Base-by-base conservation (phyloP, 1,140 invertebrate genomes). In the Neuroterus valhalla region DNA sequence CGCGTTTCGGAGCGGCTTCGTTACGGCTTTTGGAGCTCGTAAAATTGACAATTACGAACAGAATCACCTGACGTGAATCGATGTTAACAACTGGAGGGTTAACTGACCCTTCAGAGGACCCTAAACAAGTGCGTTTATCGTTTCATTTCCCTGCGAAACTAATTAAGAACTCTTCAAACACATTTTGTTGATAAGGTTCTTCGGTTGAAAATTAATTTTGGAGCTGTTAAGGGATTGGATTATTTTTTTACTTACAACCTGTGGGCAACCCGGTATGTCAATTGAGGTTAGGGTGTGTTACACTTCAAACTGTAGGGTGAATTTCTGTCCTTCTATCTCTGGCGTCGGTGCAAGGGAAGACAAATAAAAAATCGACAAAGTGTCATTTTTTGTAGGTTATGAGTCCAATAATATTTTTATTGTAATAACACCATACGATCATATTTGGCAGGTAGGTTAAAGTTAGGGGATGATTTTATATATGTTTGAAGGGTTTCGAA, bases 351-450 rank as follows among this genome's bases (percentile, higher is more conserved):
- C 55, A 62, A 62, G 23, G 31, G 55, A 38, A 62, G 21, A 62
- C 8, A 8, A 62, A 62, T 19, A 62, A 62, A 62, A 62, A 62
- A 62, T 62, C 55, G 55, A 62, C 55, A 62, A 62, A 62, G 55
- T 62, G 55, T 62, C 55, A 62, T 62, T 62, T 62, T 62, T 62
- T 62, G 23, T 62, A 62, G 55, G 55, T 62, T 62, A 62, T 62
- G 55, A 62, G 31, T 62, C 23, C 55, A 38, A 62, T 62, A 62
- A 62, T 62, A 62, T 62, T 62, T 62, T 62, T 62, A 62, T 62
- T 62, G 23, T 31, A 31, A 62, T 62, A 62, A 62, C 31, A 62
- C 31, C 23, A 14, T 1, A 26, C 12, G 14, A 31, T 48, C 14
- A 48, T 48, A 17, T 19, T 48, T n/a, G 8, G 8, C 23, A 62